phyloP scores from a whole-genome alignment of 1,140 invertebrate species.

The Drosophila eugracilis region DNA sequence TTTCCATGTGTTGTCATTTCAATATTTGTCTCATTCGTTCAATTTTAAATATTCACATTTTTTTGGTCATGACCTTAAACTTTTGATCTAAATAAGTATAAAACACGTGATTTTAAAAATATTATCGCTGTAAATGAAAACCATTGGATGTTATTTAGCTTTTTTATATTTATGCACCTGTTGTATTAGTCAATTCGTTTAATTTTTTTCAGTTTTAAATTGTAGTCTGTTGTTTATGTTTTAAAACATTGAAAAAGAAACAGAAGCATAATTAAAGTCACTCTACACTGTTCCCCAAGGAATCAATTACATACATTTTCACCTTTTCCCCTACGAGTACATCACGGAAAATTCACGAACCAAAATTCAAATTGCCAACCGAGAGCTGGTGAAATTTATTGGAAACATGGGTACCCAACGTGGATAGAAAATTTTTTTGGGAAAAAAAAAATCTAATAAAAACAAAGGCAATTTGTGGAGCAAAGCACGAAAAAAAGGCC shows the following conservation, averaged over 20 bases:
- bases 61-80: background rate
- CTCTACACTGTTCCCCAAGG: conserved; percentile 4
- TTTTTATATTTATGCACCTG: no score
- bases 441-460: conserved; percentile 17
- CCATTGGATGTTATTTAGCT: no score
- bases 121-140: no score
- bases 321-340: background rate
- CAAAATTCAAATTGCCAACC: conserved; percentile 11
- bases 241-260: background rate
- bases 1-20: no score
- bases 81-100: background rate
- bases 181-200: no score
- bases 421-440: conserved; percentile 44
- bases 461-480: conserved; percentile 67
- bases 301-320: conserved; percentile 20
- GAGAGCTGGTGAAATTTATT: conserved; percentile 38
- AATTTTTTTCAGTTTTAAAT: no score
- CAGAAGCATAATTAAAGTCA: background rate
- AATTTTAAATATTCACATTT: background rate
- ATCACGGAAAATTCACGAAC: conserved; percentile 8
- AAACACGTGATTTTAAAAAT: no score
- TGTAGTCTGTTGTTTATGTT: no score
- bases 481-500: conserved; percentile 12
- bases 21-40: background rate
- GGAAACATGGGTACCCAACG: conserved; percentile 38